These are phyloP conservation scores for Thecophora atra DNA, from an alignment of 2,888 invertebrate species.

Conservation along the genomic window DNA sequence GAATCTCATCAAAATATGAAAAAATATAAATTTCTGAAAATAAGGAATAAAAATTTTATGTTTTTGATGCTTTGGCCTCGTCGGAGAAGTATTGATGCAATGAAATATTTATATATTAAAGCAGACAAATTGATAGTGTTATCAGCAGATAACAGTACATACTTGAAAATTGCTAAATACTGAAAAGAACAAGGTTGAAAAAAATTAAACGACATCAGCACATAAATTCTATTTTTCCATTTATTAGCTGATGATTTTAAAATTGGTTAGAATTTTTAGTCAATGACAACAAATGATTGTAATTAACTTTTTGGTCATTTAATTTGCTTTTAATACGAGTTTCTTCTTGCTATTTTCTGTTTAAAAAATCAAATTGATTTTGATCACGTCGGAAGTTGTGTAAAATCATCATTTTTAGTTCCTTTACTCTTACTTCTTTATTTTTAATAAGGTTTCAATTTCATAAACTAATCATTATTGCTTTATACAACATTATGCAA, in stretches of 20 bases:
- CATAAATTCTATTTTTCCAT: not conserved
- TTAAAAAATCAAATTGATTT: constrained; percentile 42
- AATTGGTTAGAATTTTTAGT: not conserved
- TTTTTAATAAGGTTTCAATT: not conserved
- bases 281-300: too few relatives aligned
- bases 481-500: not conserved
- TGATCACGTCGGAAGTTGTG: constrained; percentile 60
- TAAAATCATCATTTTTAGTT: constrained; percentile 46
- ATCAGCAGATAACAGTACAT: constrained; percentile 11
- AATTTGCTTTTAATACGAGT: too few relatives aligned
- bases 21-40: constrained; percentile 25
- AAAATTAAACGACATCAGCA: not conserved
- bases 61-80: constrained; percentile 12
- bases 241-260: not conserved
- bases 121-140: constrained; percentile 21
- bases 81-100: constrained; percentile 6
- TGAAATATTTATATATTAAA: not conserved
- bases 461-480: not conserved
- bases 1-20: constrained; percentile 25
- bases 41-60: constrained; percentile 33
- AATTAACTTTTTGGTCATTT: too few relatives aligned
- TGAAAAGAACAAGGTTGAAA: too few relatives aligned
- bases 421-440: not conserved
- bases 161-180: not conserved
- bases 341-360: too few relatives aligned